These are phyloP conservation scores for Anas platyrhynchos DNA, from an alignment of 2,113 vertebrate species.

Conservation along the genomic window DNA sequence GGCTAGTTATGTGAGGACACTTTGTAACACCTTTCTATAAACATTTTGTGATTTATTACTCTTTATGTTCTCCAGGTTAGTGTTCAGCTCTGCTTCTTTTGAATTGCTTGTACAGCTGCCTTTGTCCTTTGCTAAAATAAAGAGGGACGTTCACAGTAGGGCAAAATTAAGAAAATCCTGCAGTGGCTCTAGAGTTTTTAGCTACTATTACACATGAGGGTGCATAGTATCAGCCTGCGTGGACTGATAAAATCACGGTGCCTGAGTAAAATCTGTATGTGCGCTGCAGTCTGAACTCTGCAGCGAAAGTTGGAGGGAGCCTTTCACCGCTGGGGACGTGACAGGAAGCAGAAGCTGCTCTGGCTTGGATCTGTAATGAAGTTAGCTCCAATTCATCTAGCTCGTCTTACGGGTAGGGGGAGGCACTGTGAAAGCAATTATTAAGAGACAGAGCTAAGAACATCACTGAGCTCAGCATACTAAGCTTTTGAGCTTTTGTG, in stretches of 20 bases:
- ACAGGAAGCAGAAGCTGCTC: slow-evolving; percentile 20
- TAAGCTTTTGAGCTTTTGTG: slow-evolving; percentile 4
- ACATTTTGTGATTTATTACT: not conserved
- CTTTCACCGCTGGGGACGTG: not conserved
- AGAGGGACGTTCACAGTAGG: not conserved
- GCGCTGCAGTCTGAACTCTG: not conserved
- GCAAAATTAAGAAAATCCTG: not conserved
- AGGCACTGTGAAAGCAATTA: not conserved
- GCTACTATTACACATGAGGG: not conserved
- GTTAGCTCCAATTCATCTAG: slow-evolving; percentile 15
- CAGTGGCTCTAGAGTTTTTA: not conserved
- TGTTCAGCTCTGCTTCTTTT: not conserved
- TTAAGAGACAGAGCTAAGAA: not conserved
- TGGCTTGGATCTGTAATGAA: not conserved
- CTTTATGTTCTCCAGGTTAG: not conserved
- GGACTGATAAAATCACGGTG: not conserved
- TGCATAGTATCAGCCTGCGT: not conserved
- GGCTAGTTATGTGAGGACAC: not conserved
- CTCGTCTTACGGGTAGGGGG: not conserved
- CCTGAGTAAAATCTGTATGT: not conserved
- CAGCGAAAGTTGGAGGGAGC: not conserved
- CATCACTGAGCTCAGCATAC: not conserved
- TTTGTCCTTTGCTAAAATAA: not conserved
- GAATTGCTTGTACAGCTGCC: not conserved
- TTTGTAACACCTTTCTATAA: not conserved